These are phyloP conservation scores for Gambusia holbrooki DNA, from an alignment of 2,113 vertebrate genomes.

Conservation along the genomic window DNA sequence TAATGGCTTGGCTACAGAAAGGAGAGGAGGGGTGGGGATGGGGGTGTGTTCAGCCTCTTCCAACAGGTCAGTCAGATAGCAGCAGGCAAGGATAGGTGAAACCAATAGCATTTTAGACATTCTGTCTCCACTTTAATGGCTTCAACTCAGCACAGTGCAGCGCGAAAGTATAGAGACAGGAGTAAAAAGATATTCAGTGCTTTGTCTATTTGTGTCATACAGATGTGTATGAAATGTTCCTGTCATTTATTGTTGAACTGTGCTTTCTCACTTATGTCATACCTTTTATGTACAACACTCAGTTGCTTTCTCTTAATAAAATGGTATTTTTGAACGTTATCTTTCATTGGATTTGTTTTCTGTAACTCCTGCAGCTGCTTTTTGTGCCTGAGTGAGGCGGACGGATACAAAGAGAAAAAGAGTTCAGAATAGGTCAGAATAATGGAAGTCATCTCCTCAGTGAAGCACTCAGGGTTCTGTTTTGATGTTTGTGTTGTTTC, in stretches of 20 bases:
- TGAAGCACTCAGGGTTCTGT: constrained; percentile 14
- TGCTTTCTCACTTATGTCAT: background rate
- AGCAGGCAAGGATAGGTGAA: constrained; percentile 31
- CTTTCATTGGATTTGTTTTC: background rate
- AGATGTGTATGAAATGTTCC: no score
- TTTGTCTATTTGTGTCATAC: no score
- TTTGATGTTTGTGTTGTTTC: constrained; percentile 5
- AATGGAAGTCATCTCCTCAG: background rate
- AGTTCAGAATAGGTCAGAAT: constrained; percentile 2
- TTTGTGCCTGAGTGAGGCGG: background rate
- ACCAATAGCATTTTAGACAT: constrained; percentile 26
- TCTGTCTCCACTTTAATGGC: no score
- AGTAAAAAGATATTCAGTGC: background rate
- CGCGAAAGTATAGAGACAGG: background rate
- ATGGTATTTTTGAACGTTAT: background rate
- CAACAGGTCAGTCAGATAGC: constrained; percentile 63
- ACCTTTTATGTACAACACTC: no score
- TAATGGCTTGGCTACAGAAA: constrained; percentile 64
- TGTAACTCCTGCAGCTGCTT: background rate
- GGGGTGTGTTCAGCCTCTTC: constrained; percentile 42
- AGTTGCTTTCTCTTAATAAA: background rate
- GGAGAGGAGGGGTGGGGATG: background rate
- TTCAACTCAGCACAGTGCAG: background rate
- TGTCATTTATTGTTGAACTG: background rate
- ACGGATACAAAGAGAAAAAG: constrained; percentile 3